Evolutionary conservation across 2,797 vertebrate genomes (phyloP).

Genomic region (Mycteria americana): DNA sequence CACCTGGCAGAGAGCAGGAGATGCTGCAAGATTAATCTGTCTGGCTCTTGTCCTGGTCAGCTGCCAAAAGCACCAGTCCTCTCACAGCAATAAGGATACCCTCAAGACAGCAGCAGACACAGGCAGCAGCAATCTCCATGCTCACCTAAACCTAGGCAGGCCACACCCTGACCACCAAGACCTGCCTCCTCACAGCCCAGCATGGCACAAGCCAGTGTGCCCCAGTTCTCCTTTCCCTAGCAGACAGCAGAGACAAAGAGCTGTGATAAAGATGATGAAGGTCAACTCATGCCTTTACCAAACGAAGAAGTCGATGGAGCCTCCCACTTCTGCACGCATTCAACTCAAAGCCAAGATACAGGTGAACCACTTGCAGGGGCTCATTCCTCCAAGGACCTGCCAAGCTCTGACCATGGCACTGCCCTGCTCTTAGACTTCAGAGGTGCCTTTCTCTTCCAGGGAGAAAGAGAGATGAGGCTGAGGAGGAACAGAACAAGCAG

Average conservation of each 20-base stretch:
- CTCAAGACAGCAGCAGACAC: background rate
- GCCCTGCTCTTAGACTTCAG: background rate
- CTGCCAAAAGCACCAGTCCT: background rate
- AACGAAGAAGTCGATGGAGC: background rate
- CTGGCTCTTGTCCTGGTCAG: background rate
- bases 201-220: background rate
- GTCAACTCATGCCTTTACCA: background rate
- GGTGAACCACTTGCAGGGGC: background rate
- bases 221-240: background rate
- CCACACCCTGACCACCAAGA: background rate
- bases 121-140: background rate
- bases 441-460: background rate
- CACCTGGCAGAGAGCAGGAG: background rate
- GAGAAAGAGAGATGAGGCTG: background rate
- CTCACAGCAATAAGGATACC: background rate
- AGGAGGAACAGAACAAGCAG: background rate
- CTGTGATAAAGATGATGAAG: background rate
- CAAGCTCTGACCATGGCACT: background rate
- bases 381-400: background rate
- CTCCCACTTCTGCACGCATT: background rate
- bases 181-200: background rate
- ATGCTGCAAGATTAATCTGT: background rate
- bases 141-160: background rate
- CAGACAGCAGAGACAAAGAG: background rate
- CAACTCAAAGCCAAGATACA: background rate